Conservation (phyloP, 2,888 invertebrate species). For the Volucella zonaria region DNA sequence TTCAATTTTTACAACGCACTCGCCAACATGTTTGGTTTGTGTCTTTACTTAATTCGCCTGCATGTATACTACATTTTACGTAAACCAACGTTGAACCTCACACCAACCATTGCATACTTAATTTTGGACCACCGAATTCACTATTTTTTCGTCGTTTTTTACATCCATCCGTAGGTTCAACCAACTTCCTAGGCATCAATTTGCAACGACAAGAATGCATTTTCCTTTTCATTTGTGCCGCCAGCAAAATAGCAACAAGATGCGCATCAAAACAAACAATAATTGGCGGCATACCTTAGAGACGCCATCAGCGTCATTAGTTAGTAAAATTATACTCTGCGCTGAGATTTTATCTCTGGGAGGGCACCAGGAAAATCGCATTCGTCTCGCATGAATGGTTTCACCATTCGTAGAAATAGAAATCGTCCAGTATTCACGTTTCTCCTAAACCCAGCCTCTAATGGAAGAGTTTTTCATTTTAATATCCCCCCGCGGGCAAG, state of each 20-base stretch:
- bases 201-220: constrained; percentile 10
- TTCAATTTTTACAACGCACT: background rate
- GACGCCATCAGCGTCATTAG: constrained; percentile 63
- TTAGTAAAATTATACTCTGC: constrained; percentile 65
- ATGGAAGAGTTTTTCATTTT: constrained; percentile 60
- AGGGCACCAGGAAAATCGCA: constrained; percentile 40
- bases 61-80: constrained; percentile 5
- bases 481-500: constrained; percentile 45
- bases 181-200: constrained; percentile 31
- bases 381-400: constrained; percentile 54
- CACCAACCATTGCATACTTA: constrained; percentile 53
- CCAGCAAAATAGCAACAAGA: constrained; percentile 26
- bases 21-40: constrained; percentile 24
- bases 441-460: constrained; percentile 5
- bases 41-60: constrained; percentile 28
- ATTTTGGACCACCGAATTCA: background rate
- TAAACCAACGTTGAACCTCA: background rate
- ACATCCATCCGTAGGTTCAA: background rate
- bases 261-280: constrained; percentile 52
- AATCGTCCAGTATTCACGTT: constrained; percentile 39
- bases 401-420: constrained; percentile 65
- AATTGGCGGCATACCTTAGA: constrained; percentile 61
- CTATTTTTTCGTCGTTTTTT: background rate
- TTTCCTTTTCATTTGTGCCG: constrained; percentile 53
- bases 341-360: constrained; percentile 48